Evolutionary conservation across 37 sponge, comb jelly and placozoan genomes (phyloP).

Genomic region (Crambe crambe): DNA sequence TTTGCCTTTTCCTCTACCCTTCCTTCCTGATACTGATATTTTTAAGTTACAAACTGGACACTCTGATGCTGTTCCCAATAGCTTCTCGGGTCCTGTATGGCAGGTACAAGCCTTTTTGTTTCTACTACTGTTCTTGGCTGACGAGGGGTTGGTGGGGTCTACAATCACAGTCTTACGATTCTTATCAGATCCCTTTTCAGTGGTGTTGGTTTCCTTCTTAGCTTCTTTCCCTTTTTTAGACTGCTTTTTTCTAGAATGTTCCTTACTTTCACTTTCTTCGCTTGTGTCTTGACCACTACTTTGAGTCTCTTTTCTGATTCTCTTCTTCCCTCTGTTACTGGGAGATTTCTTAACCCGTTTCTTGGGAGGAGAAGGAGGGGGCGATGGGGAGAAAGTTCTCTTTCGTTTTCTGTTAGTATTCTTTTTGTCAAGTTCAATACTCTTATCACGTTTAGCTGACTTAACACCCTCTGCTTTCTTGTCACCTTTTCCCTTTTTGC

Average conservation of each 20-base stretch:
- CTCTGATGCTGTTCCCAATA: background rate
- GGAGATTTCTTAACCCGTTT: background rate
- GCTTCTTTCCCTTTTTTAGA: background rate
- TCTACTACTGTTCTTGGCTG: background rate
- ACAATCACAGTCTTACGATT: background rate
- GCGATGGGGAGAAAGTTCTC: background rate
- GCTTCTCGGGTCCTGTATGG: background rate
- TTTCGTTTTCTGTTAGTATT: constrained; percentile 6
- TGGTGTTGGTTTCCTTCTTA: too few species aligned
- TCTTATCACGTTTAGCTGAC: background rate
- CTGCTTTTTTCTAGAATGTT: background rate
- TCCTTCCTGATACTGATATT: background rate
- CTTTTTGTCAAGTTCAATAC: too few species aligned
- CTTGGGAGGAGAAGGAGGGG: constrained; percentile 1
- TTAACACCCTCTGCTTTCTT: background rate
- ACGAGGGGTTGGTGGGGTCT: background rate
- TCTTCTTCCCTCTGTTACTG: background rate
- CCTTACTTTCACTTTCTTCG: background rate
- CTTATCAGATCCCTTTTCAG: background rate
- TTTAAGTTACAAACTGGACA: too few species aligned
- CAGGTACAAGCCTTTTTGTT: background rate
- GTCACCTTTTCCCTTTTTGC: background rate
- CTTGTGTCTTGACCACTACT: background rate
- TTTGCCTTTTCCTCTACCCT: background rate
- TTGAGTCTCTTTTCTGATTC: background rate